These are phyloP conservation scores for Gallinago nigripennis DNA, from an alignment of 2,797 vertebrate species.

Conservation along the genomic window DNA sequence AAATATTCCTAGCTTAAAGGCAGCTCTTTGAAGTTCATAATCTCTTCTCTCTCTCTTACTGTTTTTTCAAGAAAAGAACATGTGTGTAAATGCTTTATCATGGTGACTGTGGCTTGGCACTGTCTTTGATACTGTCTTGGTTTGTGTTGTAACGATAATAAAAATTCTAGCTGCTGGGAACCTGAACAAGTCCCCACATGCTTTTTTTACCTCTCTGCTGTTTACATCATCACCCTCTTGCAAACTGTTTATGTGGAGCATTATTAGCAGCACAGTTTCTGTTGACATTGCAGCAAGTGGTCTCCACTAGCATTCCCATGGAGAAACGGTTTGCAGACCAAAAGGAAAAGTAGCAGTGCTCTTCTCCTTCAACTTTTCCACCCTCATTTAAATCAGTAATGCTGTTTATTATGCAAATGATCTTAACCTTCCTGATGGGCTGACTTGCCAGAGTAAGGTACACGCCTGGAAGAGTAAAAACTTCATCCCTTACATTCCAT, in stretches of 20 bases:
- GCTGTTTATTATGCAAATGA: background rate
- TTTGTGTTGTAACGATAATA: background rate
- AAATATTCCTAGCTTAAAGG: background rate
- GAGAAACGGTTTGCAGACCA: background rate
- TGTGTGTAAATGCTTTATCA: background rate
- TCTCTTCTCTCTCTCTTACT: background rate
- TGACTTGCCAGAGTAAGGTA: rapidly evolving
- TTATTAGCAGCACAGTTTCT: background rate
- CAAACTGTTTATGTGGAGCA: background rate
- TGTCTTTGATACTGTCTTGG: background rate
- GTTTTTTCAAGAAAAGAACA: background rate
- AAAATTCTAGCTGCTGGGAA: background rate
- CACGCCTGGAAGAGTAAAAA: background rate
- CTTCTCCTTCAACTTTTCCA: background rate
- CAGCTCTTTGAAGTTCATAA: background rate
- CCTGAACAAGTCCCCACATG: background rate
- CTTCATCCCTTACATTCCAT: background rate
- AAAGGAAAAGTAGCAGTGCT: background rate
- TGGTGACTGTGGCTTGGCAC: background rate
- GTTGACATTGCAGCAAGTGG: background rate
- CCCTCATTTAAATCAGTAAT: background rate
- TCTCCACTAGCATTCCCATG: background rate
- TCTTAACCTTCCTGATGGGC: background rate
- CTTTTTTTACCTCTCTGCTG: background rate
- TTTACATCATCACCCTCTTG: background rate